Base-by-base conservation (phyloP, 92 coral and sea anemone genomes). In the Parazoanthus swiftii region DNA sequence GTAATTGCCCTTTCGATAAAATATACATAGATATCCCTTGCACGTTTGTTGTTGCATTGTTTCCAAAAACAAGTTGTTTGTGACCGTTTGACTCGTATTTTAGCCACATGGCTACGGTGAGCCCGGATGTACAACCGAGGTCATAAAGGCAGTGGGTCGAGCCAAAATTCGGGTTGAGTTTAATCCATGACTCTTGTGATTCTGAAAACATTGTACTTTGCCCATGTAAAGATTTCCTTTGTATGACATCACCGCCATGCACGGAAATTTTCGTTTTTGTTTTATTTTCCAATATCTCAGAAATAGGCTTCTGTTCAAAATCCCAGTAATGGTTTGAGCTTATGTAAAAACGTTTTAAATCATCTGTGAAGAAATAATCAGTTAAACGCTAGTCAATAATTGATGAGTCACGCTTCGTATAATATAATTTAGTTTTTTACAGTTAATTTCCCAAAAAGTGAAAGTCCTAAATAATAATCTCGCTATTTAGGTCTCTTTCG, bases 291-390 rank as follows among this genome's bases (percentile, higher is more conserved):
- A 39, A 36, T 36, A 91, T 88, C 44, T 78, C 29, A 26, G 78
- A 54, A 74, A 74, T 36, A 23, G 82, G 70, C 0, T 66, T 50
- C 76, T 93, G 93, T 10, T 93, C 92, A 86, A 93, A 93, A 88
- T 93, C 86, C 96, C 96, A 93, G 85, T 87, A 93, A 77, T 93
- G 96, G 46, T 84, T 80, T 6, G 92, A 86, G 3, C 21, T 81
- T 73, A 8, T 9, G 44, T 86, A 91, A 1, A 88, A 71, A 5
- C 50, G 21, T 25, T 72, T 76, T 38, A 82, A 33, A 23, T 76
- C 68, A 59, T 54, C 92, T 80, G 89, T 25, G 81, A 42, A 39
- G 73, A 39, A 67, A 70, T 25, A 70, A 29, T 26, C 18, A 25
- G 75, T 65, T 13, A 9, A 36, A n/a, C 39, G 43, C 46, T 42